phyloP scores from a whole-genome alignment of 2,797 vertebrate species.

The Ceyx erithaca region DNA sequence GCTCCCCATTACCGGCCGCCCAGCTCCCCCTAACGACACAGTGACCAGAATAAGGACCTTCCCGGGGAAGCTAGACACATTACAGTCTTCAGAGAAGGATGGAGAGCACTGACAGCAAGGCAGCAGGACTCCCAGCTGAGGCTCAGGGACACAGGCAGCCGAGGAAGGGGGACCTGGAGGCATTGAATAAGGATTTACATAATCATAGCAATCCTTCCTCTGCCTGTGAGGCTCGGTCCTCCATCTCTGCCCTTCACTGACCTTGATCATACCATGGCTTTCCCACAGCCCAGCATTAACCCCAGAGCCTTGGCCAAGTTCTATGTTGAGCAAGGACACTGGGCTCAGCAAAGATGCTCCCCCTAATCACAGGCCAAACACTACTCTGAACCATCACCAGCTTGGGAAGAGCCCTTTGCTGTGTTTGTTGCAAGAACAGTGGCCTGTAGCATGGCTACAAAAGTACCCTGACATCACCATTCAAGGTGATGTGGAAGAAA shows the following conservation, averaged over 20 bases:
- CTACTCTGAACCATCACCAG: not conserved
- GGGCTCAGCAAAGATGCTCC: not conserved
- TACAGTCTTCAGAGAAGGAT: accelerated
- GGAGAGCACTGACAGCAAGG: not conserved
- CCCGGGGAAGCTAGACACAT: accelerated
- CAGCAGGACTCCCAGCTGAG: not conserved
- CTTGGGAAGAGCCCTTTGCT: not conserved
- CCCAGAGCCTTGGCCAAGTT: not conserved
- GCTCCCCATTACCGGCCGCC: not conserved
- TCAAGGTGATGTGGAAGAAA: not conserved
- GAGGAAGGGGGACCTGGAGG: not conserved
- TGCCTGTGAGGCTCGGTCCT: not conserved
- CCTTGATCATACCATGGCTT: not conserved
- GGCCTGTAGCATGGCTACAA: not conserved
- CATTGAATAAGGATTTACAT: not conserved
- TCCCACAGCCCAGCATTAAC: not conserved
- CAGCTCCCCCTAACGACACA: constrained; percentile 59
- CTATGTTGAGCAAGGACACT: not conserved
- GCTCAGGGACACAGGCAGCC: not conserved
- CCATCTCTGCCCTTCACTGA: not conserved
- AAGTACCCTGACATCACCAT: not conserved
- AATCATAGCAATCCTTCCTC: not conserved
- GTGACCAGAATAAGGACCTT: not conserved
- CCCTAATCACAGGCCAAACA: not conserved
- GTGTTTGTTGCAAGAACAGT: accelerated